Base-by-base conservation (phyloP, 1,140 invertebrate genomes). In the Hylyphantes graminicola region DNA sequence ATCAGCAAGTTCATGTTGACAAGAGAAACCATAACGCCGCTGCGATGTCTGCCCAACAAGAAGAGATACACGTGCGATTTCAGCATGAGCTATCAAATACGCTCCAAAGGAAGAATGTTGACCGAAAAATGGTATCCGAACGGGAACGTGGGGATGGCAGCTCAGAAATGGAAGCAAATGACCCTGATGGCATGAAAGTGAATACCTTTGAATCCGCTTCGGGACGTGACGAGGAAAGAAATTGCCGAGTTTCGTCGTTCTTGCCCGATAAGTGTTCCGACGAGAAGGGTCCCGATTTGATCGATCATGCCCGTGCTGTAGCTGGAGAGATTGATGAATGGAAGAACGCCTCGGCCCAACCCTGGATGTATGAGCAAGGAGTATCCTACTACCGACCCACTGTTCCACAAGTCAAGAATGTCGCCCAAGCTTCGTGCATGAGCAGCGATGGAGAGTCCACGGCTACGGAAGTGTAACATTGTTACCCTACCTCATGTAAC, bases 111-210 rank as follows among this genome's bases (percentile, higher is more conserved):
- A 85, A 85, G 63, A 61, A 51, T 8, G 64, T 13, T 8, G 74
- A 77, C n/a, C 61, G 72, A 15, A 85, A 85, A 78, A 17, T 53
- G 12, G 57, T n/a, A n/a, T n/a, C 75, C 2, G 85, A 86, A 21
- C 35, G 86, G 21, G 86, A 86, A 82, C 72, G 81, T n/a, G 86
- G 86, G 48, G 86, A 86, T 65, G 86, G 86, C 13, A 85, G 81
- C 70, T 86, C 86, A 6, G 86, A 86, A 72, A 61, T 86, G 86
- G 86, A 86, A 75, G 67, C 77, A 3, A 35, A 53, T 51, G 85
- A 86, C 48, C 59, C 64, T 11, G 78, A 83, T 65, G 63, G 68
- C 10, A 80, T 80, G 6, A 85, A 78, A 54, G 70, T 80, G 54
- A 75, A 61, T 68, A 70, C 59, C 48, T 65, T 51, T 61, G 70